Evolutionary conservation across 2,797 vertebrate genomes (phyloP), one percentile per base, ranked within the genome.

Genomic region (Anguilla pacifica): DNA sequence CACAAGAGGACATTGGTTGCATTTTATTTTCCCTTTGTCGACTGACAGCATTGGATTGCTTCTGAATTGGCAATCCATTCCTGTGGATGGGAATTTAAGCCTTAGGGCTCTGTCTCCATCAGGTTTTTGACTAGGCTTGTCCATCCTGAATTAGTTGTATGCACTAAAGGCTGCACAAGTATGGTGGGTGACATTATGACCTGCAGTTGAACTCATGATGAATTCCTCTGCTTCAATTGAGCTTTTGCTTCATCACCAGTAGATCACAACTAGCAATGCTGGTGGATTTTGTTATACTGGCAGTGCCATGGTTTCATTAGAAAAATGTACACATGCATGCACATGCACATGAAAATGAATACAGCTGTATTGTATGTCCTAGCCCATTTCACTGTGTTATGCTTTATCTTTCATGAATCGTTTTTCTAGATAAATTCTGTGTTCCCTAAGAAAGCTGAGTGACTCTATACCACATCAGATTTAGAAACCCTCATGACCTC

Each of bases 1-100:
- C 70, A 55, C 46, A 85, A n/a, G 28, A 74, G 28, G 22, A 88
- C 19, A 53, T 35, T 11, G 49, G 51, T 46, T 51, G 28, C 39
- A 31, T 85, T 70, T 85, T 59, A 39, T 67, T 87, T 84, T 31
- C 67, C 64, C 43, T 84, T 87, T 72, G 82, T 51, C n/a, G 49
- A 87, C 31, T 39, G 39, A 64, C 13, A 28, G 86, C 17, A 25
- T 22, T 82, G 5, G 28, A 61, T 57, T 72, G 28, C 70, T 84
- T 88, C 77, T 88, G 51, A 51, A 84, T 28, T 46, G 43, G 77
- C 43, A 46, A 17, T 81, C 22, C 22, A 43, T 35, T 72, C 35
- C 83, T 84, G 10, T 31, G n/a, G 51, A 84, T 53, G 74, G 70
- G 67, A 85, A 82, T 82, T 82, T 35, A 67, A 85, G 49, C 51